Evolutionary conservation across 1,140 invertebrate species (phyloP).

Genomic region (Drosophila bifasciata): DNA sequence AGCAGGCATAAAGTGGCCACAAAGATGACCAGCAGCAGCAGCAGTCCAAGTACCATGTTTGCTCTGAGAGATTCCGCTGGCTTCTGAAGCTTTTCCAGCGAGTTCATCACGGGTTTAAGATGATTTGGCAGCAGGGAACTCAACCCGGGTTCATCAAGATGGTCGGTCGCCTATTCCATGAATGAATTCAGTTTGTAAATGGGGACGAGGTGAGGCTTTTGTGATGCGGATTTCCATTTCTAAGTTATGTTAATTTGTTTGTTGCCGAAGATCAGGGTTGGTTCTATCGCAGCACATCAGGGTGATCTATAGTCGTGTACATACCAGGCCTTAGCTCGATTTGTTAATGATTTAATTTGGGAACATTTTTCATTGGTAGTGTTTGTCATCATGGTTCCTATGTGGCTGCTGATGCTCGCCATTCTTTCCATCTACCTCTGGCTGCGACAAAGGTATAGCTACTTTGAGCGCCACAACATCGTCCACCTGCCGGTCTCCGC

Average conservation of each 20-base stretch:
- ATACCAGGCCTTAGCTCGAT: neutral
- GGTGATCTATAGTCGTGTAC: neutral
- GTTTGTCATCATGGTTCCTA: neutral
- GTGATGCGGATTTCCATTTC: conserved; percentile 9
- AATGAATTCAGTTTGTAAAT: conserved; percentile 33
- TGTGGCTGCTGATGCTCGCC: conserved; percentile 26
- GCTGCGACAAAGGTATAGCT: conserved; percentile 50
- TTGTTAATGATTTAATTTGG: no score
- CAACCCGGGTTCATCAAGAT: conserved; percentile 40
- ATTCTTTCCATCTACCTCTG: conserved; percentile 30
- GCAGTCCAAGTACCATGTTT: conserved; percentile 42
- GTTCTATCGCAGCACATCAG: neutral
- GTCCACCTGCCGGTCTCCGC: conserved; percentile 42
- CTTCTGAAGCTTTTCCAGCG: conserved; percentile 12
- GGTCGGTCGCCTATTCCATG: neutral
- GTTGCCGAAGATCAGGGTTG: conserved; percentile 10
- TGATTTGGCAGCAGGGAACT: no score
- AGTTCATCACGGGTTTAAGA: conserved; percentile 10
- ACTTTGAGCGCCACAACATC: conserved; percentile 53
- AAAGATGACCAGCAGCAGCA: conserved; percentile 26
- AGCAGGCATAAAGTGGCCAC: conserved; percentile 16
- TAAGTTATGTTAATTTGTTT: neutral
- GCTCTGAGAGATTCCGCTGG: neutral
- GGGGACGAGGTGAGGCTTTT: conserved; percentile 7
- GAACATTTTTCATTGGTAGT: no score